Conservation (phyloP, 2,888 invertebrate genomes). For the Tineola bisselliella region DNA sequence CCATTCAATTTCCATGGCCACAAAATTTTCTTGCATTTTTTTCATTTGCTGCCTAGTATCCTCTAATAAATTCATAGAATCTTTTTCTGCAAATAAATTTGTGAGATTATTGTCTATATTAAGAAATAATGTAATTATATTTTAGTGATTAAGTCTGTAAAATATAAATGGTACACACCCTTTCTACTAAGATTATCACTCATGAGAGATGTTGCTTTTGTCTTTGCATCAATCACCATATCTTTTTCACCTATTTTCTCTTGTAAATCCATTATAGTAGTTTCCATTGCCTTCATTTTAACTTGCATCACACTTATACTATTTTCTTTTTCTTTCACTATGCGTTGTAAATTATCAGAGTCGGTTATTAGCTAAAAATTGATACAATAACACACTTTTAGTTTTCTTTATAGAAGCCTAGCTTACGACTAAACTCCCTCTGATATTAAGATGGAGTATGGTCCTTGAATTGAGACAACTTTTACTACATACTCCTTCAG, state of each 20-base stretch:
- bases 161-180: constrained; percentile 30
- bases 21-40: constrained; percentile 81
- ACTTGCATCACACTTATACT: constrained; percentile 49
- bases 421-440: too few relatives aligned
- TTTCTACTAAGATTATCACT: constrained; percentile 77
- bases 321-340: constrained; percentile 69
- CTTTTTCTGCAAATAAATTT: too few relatives aligned
- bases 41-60: constrained; percentile 84
- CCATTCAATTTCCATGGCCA: constrained; percentile 75
- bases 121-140: too few relatives aligned
- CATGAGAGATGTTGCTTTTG: constrained; percentile 80
- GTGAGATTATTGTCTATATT: too few relatives aligned
- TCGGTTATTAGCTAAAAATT: constrained; percentile 21
- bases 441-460: too few relatives aligned
- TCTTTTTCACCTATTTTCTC: constrained; percentile 86
- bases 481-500: too few relatives aligned
- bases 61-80: constrained; percentile 76
- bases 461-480: too few relatives aligned
- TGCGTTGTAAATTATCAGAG: constrained; percentile 66
- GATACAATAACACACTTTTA: too few relatives aligned
- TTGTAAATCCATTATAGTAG: constrained; percentile 80
- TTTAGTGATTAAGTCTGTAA: too few relatives aligned
- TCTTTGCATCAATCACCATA: constrained; percentile 82
- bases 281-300: constrained; percentile 73
- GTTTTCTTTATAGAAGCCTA: too few relatives aligned